Percentiles rank a stretch among this genome's conserved stretches.
Conservation (phyloP, 2,797 vertebrate species). For the Pelochelys cantorii region DNA sequence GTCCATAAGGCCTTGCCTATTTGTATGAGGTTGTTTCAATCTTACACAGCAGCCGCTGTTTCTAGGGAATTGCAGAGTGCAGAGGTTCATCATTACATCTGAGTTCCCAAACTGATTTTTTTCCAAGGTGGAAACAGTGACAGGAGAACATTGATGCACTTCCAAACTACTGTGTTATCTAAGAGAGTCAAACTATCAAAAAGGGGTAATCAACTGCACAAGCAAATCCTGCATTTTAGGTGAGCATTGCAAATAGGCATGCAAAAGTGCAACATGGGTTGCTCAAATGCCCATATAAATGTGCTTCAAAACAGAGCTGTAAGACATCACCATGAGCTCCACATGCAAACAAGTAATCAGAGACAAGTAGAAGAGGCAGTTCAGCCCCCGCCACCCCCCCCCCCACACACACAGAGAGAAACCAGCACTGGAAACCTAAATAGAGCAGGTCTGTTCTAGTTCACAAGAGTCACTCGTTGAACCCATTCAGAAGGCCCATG, state of each 20-base stretch:
- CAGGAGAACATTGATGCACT: not conserved
- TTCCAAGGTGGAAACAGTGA: not conserved
- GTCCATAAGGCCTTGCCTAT: not conserved
- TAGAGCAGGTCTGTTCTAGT: not conserved
- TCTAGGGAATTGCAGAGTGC: no score
- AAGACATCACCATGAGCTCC: not conserved
- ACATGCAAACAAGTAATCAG: not conserved
- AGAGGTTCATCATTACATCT: not conserved
- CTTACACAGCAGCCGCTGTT: not conserved
- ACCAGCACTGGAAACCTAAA: not conserved
- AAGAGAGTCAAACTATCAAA: not conserved
- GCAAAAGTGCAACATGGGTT: not conserved
- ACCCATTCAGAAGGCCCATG: slow-evolving; percentile 6
- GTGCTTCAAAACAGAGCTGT: not conserved
- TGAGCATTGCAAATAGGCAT: not conserved
- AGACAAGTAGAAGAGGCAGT: not conserved
- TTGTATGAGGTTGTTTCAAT: not conserved
- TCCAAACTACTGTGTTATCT: not conserved
- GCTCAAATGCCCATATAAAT: not conserved
- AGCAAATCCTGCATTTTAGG: not conserved
- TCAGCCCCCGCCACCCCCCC: not conserved
- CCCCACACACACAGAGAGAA: no score
- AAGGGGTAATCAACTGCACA: not conserved
- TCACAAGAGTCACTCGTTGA: not conserved
- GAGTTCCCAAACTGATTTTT: not conserved